Evolutionary conservation across 2,113 vertebrate species (phyloP).

Genomic region (Calonectris borealis): DNA sequence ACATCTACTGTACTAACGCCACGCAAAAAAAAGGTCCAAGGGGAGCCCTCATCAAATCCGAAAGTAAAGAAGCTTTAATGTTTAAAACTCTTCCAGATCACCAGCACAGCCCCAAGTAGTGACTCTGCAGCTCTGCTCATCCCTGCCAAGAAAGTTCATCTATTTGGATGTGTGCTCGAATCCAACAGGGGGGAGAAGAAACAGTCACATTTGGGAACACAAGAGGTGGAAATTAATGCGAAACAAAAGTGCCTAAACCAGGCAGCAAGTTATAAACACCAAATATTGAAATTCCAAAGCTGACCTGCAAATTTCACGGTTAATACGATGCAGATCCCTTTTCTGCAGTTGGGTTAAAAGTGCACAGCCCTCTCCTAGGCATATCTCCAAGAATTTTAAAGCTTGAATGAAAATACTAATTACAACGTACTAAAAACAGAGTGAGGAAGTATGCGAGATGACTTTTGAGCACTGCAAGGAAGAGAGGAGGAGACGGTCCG

Average conservation of each 20-base stretch:
- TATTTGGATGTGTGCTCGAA: neutral
- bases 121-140: neutral
- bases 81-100: conserved; percentile 39
- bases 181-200: neutral
- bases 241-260: conserved; percentile 46
- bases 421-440: conserved; percentile 57
- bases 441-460: conserved; percentile 16
- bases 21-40: neutral
- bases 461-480: neutral
- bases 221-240: conserved; percentile 37
- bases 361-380: conserved; percentile 42
- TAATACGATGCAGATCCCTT: conserved; percentile 15
- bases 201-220: conserved; percentile 14
- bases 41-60: neutral
- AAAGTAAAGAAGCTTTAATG: conserved; percentile 13
- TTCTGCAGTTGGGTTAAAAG: conserved; percentile 63
- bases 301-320: conserved; percentile 53
- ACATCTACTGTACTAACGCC: neutral
- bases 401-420: conserved; percentile 56
- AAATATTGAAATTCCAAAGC: conserved; percentile 56
- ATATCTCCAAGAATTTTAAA: conserved; percentile 63
- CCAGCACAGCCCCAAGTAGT: neutral
- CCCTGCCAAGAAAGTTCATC: conserved; percentile 36
- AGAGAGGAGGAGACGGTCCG: neutral
- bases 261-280: conserved; percentile 60